phyloP scores from a whole-genome alignment of 2,113 vertebrate species.

The Otocyon megalotis region DNA sequence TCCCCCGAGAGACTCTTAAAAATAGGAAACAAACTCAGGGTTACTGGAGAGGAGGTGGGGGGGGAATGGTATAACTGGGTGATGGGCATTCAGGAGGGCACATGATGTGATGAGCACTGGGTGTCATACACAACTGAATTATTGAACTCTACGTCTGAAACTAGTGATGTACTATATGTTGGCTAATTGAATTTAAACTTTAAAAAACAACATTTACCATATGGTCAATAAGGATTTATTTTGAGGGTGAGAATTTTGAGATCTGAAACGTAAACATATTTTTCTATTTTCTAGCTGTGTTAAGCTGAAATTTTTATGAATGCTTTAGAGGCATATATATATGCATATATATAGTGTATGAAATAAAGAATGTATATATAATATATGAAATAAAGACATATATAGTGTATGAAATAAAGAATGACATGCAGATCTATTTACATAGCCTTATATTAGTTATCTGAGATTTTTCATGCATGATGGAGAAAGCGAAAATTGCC shows the following conservation, averaged over 20 bases:
- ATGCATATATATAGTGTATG: neutral
- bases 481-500: neutral
- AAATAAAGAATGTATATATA: too few relatives aligned
- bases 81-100: neutral
- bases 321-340: neutral
- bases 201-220: conserved; percentile 70
- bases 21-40: neutral
- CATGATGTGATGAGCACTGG: neutral
- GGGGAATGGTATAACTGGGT: neutral
- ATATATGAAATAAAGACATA: neutral
- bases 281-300: conserved; percentile 39
- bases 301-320: conserved; percentile 48
- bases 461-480: neutral
- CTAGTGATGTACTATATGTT: neutral
- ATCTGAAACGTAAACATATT: conserved; percentile 47
- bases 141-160: neutral
- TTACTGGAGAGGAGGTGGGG: neutral
- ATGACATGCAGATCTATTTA: neutral
- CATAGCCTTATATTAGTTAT: neutral
- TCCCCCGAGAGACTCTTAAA: neutral
- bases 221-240: conserved; percentile 79
- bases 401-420: neutral
- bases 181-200: neutral
- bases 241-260: conserved; percentile 71
- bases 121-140: neutral